Evolutionary conservation across 1,140 invertebrate species (phyloP).

Genomic region (Gryllus bimaculatus): DNA sequence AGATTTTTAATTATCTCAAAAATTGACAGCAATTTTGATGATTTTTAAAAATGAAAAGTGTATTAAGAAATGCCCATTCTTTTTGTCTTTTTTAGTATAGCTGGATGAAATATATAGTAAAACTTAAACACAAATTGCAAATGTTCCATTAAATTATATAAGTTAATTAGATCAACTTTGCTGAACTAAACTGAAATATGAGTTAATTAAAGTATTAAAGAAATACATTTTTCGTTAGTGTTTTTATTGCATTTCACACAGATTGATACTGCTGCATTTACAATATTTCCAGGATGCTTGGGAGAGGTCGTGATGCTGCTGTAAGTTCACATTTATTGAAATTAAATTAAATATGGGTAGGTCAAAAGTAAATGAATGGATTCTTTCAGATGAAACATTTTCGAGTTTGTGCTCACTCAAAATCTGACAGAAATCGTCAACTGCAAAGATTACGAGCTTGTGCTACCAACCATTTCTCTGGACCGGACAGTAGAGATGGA

Average conservation of each 20-base stretch:
- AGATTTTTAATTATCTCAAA: not conserved
- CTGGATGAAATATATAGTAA: not conserved
- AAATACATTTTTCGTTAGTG: too few species aligned
- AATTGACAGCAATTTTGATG: too few species aligned
- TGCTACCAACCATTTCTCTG: slow-evolving; percentile 35
- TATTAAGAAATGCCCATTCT: too few species aligned
- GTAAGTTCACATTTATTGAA: slow-evolving; percentile 32
- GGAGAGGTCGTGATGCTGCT: slow-evolving; percentile 38
- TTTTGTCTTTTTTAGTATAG: too few species aligned
- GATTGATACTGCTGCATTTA: slow-evolving; percentile 9
- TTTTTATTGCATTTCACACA: too few species aligned
- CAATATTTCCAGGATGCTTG: slow-evolving; percentile 39
- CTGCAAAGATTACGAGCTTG: slow-evolving; percentile 35
- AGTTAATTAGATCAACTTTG: not conserved
- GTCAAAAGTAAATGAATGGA: not conserved
- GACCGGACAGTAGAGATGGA: slow-evolving; percentile 35
- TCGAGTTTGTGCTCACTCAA: slow-evolving; percentile 34
- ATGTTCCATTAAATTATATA: not conserved
- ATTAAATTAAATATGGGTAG: not conserved
- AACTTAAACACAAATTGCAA: not conserved
- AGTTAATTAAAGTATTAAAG: too few species aligned
- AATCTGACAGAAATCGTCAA: slow-evolving; percentile 32
- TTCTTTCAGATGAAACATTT: slow-evolving; percentile 38
- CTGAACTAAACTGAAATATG: too few species aligned
- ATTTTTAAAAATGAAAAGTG: not conserved